These are phyloP conservation scores for Molothrus ater DNA, from an alignment of 2,797 vertebrate genomes.

Conservation along the genomic window DNA sequence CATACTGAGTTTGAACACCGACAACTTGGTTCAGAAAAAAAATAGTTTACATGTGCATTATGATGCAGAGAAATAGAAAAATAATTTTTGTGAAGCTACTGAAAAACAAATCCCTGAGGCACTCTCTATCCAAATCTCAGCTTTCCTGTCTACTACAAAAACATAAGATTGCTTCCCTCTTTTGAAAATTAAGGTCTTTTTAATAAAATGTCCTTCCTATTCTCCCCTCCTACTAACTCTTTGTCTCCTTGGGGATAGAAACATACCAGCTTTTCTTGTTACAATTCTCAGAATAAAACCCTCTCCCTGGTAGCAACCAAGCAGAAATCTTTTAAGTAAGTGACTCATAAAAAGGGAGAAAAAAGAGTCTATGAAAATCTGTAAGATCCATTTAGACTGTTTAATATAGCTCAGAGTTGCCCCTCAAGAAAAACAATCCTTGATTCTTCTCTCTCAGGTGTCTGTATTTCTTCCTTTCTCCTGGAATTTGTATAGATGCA, in stretches of 20 bases:
- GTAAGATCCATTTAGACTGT: neutral
- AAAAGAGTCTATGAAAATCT: neutral
- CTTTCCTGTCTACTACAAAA: neutral
- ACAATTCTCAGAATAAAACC: neutral
- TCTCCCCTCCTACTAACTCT: neutral
- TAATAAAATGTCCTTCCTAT: neutral
- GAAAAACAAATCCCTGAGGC: neutral
- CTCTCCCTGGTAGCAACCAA: neutral
- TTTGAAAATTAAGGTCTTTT: conserved; percentile 24
- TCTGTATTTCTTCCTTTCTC: neutral
- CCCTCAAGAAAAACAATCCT: neutral
- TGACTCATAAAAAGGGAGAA: neutral
- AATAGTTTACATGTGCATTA: neutral
- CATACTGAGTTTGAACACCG: neutral
- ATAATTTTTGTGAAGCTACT: neutral
- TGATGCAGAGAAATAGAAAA: neutral
- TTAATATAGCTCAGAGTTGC: neutral
- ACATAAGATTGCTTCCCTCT: neutral
- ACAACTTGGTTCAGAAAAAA: neutral
- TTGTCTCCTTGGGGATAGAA: neutral
- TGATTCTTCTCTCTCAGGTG: neutral
- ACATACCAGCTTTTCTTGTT: neutral
- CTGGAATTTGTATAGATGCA: neutral
- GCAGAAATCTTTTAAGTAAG: neutral
- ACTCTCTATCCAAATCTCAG: neutral